These are phyloP conservation scores for Thoracochromis brauschi DNA, from an alignment of 2,113 vertebrate genomes.

Conservation along the genomic window DNA sequence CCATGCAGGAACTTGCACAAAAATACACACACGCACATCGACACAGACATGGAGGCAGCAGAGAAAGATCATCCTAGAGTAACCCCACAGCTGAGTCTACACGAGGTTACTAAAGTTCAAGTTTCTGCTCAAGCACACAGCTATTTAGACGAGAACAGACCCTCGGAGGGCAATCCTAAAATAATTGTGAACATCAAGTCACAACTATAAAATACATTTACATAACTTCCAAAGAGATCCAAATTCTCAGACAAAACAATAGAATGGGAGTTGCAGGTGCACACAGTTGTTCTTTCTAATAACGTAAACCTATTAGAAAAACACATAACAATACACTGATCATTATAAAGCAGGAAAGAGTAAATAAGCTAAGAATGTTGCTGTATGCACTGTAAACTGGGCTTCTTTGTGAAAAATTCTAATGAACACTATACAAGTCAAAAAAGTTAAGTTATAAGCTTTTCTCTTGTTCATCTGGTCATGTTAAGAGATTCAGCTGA, in stretches of 20 bases:
- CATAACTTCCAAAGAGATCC: background rate
- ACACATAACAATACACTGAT: background rate
- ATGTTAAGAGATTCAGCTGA: background rate
- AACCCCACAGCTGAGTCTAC: conserved; percentile 32
- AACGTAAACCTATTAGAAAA: background rate
- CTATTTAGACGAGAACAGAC: background rate
- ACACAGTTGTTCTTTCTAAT: background rate
- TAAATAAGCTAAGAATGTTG: background rate
- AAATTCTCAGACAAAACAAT: background rate
- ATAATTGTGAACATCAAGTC: background rate
- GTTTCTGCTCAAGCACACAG: background rate
- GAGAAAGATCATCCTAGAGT: conserved; percentile 22
- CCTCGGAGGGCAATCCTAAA: background rate
- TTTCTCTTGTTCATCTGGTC: background rate
- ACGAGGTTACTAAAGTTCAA: conserved; percentile 54
- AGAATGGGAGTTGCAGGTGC: background rate
- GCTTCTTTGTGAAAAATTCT: background rate
- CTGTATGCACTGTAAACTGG: background rate
- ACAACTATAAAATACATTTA: background rate
- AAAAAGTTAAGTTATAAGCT: background rate
- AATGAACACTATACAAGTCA: background rate
- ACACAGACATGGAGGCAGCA: background rate
- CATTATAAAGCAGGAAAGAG: background rate
- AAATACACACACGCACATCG: background rate
- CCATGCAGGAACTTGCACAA: background rate